Percentiles rank a stretch among this genome's conserved stretches.
Evolutionary conservation across 1,140 invertebrate genomes (phyloP).

Genomic region (Hycleus cichorii): DNA sequence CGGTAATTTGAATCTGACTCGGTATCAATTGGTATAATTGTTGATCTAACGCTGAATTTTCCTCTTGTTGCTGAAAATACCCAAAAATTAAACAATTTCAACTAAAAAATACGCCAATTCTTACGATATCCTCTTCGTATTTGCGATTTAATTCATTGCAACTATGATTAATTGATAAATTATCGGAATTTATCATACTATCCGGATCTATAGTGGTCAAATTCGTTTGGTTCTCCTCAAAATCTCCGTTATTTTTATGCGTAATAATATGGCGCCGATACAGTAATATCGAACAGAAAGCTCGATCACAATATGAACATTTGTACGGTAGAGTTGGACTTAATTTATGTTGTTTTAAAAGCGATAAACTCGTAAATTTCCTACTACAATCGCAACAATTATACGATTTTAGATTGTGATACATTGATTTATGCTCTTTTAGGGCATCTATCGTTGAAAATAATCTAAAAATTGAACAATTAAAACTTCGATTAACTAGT

Average conservation of each 20-base stretch:
- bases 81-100: too few species aligned
- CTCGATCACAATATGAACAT: conserved; percentile 64
- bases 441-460: conserved; percentile 28
- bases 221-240: conserved; percentile 1
- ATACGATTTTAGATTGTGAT: conserved; percentile 49
- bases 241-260: conserved; percentile 49
- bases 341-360: conserved; percentile 43
- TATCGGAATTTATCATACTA: too few species aligned
- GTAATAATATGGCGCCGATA: conserved; percentile 66
- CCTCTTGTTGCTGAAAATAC: too few species aligned
- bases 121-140: too few species aligned
- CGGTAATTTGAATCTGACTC: conserved; percentile 8
- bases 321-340: conserved; percentile 35
- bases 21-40: conserved; percentile 4
- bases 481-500: too few species aligned
- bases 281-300: conserved; percentile 59
- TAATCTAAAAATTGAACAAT: neutral
- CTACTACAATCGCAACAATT: conserved; percentile 50
- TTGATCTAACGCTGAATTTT: neutral
- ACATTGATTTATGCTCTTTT: conserved; percentile 44
- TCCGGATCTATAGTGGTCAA: too few species aligned
- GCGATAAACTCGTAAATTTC: conserved; percentile 45
- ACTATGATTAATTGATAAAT: too few species aligned
- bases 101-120: too few species aligned
- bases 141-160: too few species aligned